phyloP scores from a whole-genome alignment of 2,113 vertebrate genomes.

The Oenanthe melanoleuca region DNA sequence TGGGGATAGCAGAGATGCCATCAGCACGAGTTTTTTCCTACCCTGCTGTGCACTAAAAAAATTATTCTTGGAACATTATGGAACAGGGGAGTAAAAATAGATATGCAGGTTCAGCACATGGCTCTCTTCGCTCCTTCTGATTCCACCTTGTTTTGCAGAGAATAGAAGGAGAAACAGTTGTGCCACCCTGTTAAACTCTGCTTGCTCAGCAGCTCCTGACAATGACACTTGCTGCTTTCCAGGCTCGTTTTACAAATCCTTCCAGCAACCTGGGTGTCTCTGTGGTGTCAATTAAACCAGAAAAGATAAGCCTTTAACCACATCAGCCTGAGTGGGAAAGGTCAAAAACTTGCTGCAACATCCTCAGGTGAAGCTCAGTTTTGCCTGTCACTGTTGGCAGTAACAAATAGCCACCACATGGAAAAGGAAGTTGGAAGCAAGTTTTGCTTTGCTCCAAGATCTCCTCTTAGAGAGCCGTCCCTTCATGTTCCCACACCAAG shows the following conservation, averaged over 20 bases:
- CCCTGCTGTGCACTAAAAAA: slow-evolving; percentile 54
- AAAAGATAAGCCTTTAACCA: background rate
- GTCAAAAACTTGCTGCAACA: background rate
- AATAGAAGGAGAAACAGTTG: background rate
- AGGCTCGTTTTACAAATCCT: background rate
- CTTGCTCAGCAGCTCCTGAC: background rate
- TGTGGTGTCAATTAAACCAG: background rate
- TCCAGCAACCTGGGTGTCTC: background rate
- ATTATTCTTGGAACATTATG: slow-evolving; percentile 56
- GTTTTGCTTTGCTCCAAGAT: background rate
- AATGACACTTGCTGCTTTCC: background rate
- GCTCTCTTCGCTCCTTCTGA: background rate
- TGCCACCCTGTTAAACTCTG: background rate
- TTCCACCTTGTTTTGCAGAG: background rate
- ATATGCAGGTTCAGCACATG: slow-evolving; percentile 53
- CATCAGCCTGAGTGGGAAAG: background rate
- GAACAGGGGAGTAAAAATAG: slow-evolving; percentile 61
- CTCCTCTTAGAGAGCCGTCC: background rate
- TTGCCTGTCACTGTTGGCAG: background rate
- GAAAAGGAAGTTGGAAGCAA: background rate
- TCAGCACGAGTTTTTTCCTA: slow-evolving; percentile 56
- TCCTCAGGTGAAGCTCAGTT: background rate
- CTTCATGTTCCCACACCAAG: rapidly evolving
- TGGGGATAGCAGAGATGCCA: slow-evolving; percentile 38
- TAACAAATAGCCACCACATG: background rate